A percentile compares a stretch with the other conserved stretches of the same genome.
phyloP scores from a whole-genome alignment of 2,797 vertebrate genomes.

The Tolypeutes matacus region DNA sequence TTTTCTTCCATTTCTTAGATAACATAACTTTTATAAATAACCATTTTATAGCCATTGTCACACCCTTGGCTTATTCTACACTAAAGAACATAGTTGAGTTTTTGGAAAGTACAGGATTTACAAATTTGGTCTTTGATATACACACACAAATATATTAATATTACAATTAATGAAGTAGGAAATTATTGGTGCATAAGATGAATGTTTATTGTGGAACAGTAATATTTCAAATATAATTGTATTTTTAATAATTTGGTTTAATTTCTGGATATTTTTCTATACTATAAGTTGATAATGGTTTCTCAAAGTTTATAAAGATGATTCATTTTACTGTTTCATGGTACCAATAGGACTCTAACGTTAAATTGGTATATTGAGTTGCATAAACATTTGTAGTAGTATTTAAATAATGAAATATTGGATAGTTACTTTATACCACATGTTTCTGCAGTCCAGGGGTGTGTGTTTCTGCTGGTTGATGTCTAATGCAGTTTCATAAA shows the following conservation, averaged over 20 bases:
- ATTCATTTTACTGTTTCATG: conserved; percentile 83
- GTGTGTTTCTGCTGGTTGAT: conserved; percentile 74
- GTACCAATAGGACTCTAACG: conserved; percentile 77
- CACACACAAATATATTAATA: conserved; percentile 51
- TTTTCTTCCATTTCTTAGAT: conserved; percentile 51
- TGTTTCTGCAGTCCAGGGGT: conserved; percentile 71
- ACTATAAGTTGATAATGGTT: conserved; percentile 84
- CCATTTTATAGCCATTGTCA: conserved; percentile 72
- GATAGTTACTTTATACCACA: conserved; percentile 72
- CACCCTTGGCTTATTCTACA: conserved; percentile 75
- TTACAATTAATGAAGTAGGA: conserved; percentile 70
- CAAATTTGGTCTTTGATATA: conserved; percentile 81
- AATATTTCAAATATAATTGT: conserved; percentile 76
- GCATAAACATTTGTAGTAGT: conserved; percentile 76
- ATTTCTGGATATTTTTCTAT: conserved; percentile 80
- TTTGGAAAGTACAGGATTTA: conserved; percentile 80
- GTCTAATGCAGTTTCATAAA: conserved; percentile 70
- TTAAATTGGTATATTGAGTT: conserved; percentile 76
- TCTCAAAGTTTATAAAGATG: conserved; percentile 78
- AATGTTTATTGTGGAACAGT: conserved; percentile 77
- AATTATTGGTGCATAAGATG: conserved; percentile 78
- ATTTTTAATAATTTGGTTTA: conserved; percentile 82
- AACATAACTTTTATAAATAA: conserved; percentile 54
- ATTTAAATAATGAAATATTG: conserved; percentile 84
- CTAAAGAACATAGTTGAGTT: conserved; percentile 82